phyloP scores from a whole-genome alignment of 2,888 invertebrate species.

The Pristionchus entomophagus region DNA sequence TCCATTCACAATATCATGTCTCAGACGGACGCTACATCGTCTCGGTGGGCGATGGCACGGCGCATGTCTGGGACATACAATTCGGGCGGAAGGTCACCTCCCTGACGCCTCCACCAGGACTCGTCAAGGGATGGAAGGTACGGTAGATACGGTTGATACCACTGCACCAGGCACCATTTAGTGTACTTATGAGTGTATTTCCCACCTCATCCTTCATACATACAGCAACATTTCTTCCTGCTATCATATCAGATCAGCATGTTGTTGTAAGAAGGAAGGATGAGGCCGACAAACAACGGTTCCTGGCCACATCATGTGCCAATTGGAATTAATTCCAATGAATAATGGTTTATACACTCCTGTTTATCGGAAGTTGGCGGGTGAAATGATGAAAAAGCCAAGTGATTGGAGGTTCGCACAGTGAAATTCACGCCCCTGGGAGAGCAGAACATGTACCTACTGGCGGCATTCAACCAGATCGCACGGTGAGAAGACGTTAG shows the following conservation, averaged over 20 bases:
- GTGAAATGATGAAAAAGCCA: neutral
- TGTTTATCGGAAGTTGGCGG: too few species aligned
- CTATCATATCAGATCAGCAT: too few species aligned
- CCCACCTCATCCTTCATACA: too few species aligned
- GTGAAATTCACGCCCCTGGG: slow-evolving; percentile 63
- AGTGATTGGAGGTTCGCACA: slow-evolving; percentile 63
- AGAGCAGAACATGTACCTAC: slow-evolving; percentile 58
- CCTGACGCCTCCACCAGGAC: slow-evolving; percentile 56
- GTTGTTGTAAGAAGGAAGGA: too few species aligned
- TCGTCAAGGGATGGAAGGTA: slow-evolving; percentile 59
- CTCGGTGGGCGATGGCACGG: slow-evolving; percentile 60
- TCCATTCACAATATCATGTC: neutral
- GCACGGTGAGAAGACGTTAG: slow-evolving; percentile 11
- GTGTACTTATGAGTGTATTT: too few species aligned
- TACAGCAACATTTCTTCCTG: too few species aligned
- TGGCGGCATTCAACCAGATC: slow-evolving; percentile 67
- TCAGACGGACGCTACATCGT: slow-evolving; percentile 43
- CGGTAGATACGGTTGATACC: neutral
- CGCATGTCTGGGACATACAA: slow-evolving; percentile 60
- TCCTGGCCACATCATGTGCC: too few species aligned
- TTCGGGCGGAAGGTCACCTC: slow-evolving; percentile 58
- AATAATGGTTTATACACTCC: too few species aligned
- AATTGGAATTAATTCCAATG: too few species aligned
- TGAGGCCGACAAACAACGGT: too few species aligned
- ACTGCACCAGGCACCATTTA: too few species aligned